phyloP scores from a whole-genome alignment of 30 jellyfish, hydroid and myxozoan genomes.

The Aurelia aurita region DNA sequence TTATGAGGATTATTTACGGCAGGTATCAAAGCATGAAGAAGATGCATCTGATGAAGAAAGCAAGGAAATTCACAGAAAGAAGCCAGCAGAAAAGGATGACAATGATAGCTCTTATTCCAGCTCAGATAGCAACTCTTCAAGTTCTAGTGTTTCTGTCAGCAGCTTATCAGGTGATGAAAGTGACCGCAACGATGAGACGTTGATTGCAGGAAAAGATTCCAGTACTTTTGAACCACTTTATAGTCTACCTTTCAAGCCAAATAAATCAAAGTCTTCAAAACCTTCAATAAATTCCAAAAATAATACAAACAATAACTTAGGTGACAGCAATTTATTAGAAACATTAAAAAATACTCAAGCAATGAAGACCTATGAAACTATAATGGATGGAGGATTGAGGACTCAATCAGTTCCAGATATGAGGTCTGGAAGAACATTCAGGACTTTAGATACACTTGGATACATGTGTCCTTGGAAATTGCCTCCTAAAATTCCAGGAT shows the following conservation, averaged over 20 bases:
- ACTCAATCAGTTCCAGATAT: conserved; percentile 78
- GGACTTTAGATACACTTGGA: conserved; percentile 66
- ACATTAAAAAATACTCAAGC: conserved; percentile 25
- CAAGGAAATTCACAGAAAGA: background rate
- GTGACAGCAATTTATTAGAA: background rate
- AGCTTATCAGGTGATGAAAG: conserved; percentile 66
- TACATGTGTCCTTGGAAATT: conserved; percentile 43
- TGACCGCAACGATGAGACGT: conserved; percentile 49
- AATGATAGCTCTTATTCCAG: conserved; percentile 14
- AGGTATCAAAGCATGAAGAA: conserved; percentile 63
- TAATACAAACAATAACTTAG: background rate
- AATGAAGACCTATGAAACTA: conserved; percentile 12
- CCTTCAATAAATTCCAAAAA: background rate
- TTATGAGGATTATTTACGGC: conserved; percentile 70
- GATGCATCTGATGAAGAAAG: conserved; percentile 3
- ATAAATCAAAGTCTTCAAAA: background rate
- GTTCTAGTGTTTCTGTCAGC: conserved; percentile 72
- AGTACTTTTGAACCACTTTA: conserved; percentile 67
- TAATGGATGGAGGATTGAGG: conserved; percentile 20
- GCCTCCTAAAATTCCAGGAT: background rate
- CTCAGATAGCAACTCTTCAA: conserved; percentile 41
- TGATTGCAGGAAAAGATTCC: background rate
- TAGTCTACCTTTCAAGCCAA: conserved; percentile 79
- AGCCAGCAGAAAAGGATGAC: background rate
- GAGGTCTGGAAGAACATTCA: conserved; percentile 19